phyloP scores from a whole-genome alignment of 2,113 vertebrate genomes.

The Balaeniceps rex region DNA sequence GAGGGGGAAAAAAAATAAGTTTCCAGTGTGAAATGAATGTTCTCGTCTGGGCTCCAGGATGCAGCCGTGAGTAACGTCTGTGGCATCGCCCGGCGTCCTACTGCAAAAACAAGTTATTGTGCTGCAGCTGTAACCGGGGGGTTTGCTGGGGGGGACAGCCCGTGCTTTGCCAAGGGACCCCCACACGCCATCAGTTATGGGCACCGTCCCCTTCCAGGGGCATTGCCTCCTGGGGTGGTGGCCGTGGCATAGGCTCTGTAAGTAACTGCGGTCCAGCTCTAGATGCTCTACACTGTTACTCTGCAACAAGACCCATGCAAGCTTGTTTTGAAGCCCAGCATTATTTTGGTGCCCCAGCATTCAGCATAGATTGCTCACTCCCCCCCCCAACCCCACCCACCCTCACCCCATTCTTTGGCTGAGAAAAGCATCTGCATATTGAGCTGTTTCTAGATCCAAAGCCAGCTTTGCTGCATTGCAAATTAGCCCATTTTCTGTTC shows the following conservation, averaged over 20 bases:
- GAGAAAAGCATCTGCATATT: fast-evolving
- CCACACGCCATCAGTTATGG: fast-evolving
- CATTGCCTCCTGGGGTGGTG: not conserved
- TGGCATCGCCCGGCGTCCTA: not conserved
- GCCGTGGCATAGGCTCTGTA: fast-evolving
- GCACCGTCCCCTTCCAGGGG: not conserved
- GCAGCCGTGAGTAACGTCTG: not conserved
- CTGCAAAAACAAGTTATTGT: not conserved
- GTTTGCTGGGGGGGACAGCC: not conserved
- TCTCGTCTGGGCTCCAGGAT: slow-evolving; percentile 32
- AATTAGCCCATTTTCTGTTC: not conserved
- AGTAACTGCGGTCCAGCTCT: not conserved
- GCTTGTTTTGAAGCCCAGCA: not conserved
- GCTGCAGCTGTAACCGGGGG: not conserved
- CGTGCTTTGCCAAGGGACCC: not conserved
- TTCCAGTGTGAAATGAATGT: slow-evolving; percentile 37
- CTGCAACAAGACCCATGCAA: fast-evolving
- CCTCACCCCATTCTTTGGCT: too few species aligned
- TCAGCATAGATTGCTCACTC: not conserved
- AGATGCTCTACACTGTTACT: fast-evolving
- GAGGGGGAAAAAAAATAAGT: not conserved
- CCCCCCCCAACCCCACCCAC: too few species aligned
- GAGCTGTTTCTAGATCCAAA: not conserved
- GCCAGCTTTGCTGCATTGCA: not conserved
- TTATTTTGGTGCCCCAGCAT: not conserved